A percentile compares a stretch with the other conserved stretches of the same genome.
These are phyloP conservation scores for Pantherophis guttatus DNA, from an alignment of 2,113 vertebrate genomes.

Conservation along the genomic window DNA sequence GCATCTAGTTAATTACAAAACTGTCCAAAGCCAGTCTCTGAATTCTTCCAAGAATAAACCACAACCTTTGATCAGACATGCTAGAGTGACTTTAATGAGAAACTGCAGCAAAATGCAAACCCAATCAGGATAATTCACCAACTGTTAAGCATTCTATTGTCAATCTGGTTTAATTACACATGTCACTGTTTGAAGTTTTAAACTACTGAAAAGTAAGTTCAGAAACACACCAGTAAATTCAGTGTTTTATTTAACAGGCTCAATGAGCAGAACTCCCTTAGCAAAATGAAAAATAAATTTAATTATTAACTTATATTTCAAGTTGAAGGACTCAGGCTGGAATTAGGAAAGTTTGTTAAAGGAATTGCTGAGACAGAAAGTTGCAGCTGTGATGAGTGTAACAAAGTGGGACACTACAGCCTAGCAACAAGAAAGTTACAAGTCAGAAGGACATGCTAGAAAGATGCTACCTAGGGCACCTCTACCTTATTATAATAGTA, in stretches of 20 bases:
- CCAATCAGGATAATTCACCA: neutral
- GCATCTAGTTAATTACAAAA: neutral
- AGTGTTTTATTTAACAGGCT: neutral
- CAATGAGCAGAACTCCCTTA: neutral
- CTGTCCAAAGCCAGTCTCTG: neutral
- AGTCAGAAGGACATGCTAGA: no score
- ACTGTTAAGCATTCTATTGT: neutral
- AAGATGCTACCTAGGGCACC: no score
- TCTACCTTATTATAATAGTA: no score
- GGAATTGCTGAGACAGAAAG: no score
- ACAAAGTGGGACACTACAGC: no score
- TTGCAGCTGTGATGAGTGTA: no score
- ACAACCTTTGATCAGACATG: neutral
- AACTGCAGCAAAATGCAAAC: neutral
- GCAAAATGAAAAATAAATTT: neutral
- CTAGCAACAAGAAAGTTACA: no score
- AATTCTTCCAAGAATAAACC: neutral
- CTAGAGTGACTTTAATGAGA: neutral
- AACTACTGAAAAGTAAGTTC: neutral
- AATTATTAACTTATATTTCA: neutral
- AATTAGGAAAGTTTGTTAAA: no score
- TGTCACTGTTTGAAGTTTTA: neutral
- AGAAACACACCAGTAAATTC: neutral
- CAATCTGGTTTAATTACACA: neutral
- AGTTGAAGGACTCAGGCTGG: neutral